Base-by-base conservation (phyloP, 2,797 vertebrate species). In the Potorous gilbertii region DNA sequence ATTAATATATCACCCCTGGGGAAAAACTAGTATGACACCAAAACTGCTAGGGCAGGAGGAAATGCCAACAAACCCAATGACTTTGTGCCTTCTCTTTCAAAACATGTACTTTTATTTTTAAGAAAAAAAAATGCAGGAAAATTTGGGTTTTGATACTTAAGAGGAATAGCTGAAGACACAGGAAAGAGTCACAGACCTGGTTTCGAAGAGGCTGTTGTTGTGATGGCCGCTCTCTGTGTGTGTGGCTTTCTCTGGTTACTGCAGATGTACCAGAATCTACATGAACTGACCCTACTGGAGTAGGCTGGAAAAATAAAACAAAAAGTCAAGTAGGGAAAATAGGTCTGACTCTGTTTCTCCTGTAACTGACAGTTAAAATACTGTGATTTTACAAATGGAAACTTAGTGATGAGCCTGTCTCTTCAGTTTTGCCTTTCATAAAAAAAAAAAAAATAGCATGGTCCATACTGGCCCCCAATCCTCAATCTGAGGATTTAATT, bases 201-300 rank as follows among this genome's bases (percentile, higher is more conserved):
- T 99, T 99, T 98, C 99, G 99, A 62, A 99, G 99, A 54, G 99
- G 99, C 95, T 99, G 99, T 74, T 99, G 99, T 96, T 99, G 99
- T 0, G 99, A 99, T 12, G 99, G 99, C 52, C 99, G 99, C 90
- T 99, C 99, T 98, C 99, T 98, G 97, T 99, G 99, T 62, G 99
- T 54, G 94, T 99, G 99, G 98, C 99, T 99, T 96, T 99, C 99
- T 98, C 99, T 99, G 0, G 99, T 99, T 98, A 99, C 98, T 56
- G 99, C 99, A 6, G 99, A 99, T 0, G 99, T 99, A 96, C 99
- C 99, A 13, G 99, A 99, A 98, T 99, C 99, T 94, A 99, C 99
- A 1, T 99, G 99, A 97, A 99, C 99, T 89, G 99, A 99, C 92
- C 99, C 99, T 97, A 99, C 99, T 0, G 99, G 99, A 96, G 99